A percentile compares a stretch with the other conserved stretches of the same genome.
phyloP scores from a whole-genome alignment of 2,797 vertebrate genomes.

The Sebastolobus altivelis region DNA sequence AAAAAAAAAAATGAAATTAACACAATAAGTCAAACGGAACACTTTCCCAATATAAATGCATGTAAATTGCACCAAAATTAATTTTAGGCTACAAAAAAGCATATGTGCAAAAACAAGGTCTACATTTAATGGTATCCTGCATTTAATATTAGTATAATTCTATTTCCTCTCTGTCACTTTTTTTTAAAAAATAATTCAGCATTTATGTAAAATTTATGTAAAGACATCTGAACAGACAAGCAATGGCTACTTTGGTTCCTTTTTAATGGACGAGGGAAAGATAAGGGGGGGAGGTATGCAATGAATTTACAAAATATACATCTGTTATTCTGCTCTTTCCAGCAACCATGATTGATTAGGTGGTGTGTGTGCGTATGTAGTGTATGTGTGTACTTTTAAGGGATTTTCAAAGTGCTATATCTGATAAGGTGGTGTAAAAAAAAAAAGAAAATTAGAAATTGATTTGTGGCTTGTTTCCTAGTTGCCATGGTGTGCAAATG shows the following conservation, averaged over 20 bases:
- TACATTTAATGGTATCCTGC: conserved; percentile 58
- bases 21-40: conserved; percentile 50
- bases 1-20: conserved; percentile 41
- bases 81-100: conserved; percentile 52
- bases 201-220: conserved; percentile 53
- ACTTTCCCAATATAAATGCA: conserved; percentile 51
- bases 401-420: conserved; percentile 69
- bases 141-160: conserved; percentile 48
- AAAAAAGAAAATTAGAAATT: conserved; percentile 30
- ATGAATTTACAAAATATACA: conserved; percentile 73
- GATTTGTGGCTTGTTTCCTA: conserved; percentile 66
- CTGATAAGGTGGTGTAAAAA: conserved; percentile 28
- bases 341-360: conserved; percentile 31
- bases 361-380: conserved; percentile 2
- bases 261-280: conserved; percentile 37
- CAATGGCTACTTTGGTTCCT: conserved; percentile 75
- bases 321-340: conserved; percentile 22
- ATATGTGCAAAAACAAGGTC: conserved; percentile 76
- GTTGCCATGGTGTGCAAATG: conserved; percentile 38
- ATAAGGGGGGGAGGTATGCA: not conserved
- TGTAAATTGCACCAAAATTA: conserved; percentile 70
- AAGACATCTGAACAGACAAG: conserved; percentile 55
- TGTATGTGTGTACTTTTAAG: conserved; percentile 17
- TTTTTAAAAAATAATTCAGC: conserved; percentile 66
- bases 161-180: conserved; percentile 44